Evolutionary conservation across 2,888 invertebrate species (phyloP), one percentile per base, ranked within the genome.

Genomic region (Conchocele bisecta): DNA sequence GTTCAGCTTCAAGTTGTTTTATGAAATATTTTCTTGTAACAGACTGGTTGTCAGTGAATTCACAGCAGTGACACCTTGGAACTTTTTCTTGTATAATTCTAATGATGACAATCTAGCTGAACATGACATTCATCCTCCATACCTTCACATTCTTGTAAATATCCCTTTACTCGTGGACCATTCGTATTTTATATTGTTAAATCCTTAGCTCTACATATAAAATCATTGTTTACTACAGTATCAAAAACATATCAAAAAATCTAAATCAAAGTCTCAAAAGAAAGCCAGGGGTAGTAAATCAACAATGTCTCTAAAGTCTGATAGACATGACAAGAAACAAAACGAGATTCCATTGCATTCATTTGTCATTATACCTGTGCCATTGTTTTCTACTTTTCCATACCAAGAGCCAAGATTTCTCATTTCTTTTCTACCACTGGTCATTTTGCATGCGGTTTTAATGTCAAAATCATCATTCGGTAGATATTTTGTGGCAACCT

Each of bases 371-470:
- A 92, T 94, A 24, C 97, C 98, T 0, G 92, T 97, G 5, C 92
- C 93, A 5, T 84, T 95, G 5, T 91, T 98, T 2, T 98, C 97
- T 0, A 84, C 95, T 0, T 95, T 97, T 86, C 97, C 97, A 1
- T 98, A 98, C 88, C 98, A 98, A 91, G 98, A 98, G 89, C 95
- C 97, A 0, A 93, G 98, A 53, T 98, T 98, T 91, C 93, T 97
- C 17, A 94, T 98, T 68, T 97, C 98, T 0, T 91, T 96, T 0
- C 92, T 97, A 0, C 91, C 97, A 29, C 96, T 98, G 0, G 77
- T 85, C 15, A 74, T 82, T 17, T 53, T 87, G 9, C 57, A 80
- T 22, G 73, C 77, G 42, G 83, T 82, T 17, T 56, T 66, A n/a
- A n/a, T n/a, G 22, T 57, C 35, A 24, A 13, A 9, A 1, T 17